Base-by-base conservation (phyloP, 2,797 vertebrate species). In the Triplophysa yarkandensis region DNA sequence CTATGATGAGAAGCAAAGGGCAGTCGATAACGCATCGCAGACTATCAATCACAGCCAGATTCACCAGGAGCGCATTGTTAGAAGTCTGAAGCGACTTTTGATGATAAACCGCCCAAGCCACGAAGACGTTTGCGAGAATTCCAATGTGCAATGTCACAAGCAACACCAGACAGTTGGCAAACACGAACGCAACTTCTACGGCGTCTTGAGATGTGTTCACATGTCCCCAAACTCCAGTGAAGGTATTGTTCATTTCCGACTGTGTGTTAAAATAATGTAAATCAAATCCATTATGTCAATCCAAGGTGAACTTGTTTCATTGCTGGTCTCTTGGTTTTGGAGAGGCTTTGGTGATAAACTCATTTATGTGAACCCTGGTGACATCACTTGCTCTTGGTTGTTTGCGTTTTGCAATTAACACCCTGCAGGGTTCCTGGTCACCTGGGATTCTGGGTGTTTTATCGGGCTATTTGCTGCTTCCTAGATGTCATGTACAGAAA, bases 11-110 rank as follows among this genome's bases (percentile, higher is more conserved):
- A 1, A 94, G 89, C 32, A 92, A 48, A 1, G 92, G 92, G 36
- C 91, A 93, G 80, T 93, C 92, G 0, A 90, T 63, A 0, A 77
- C 68, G 46, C 91, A 92, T 0, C 91, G 80, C 54, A 92, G 71
- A 8, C 83, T 62, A 81, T 93, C 92, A 2, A 88, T 77, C 0
- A 90, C 66, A 0, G 93, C 92, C 0, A 94, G 91, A 50, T 91
- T 93, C 44, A 93, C 91, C 83, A 93, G 83, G 14, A 92, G 85
- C 0, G 90, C 92, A 0, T 93, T 93, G 19, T 87, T 91, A 9
- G 85, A 88, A 0, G 91, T 93, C 77, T 87, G 90, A 66, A 93
- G 87, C 0, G 88, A 88, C 63, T 89, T 92, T 60, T 91, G 90
- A 43, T 57, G 80, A 71, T 82, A 87, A 39, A 93, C 90, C 2